These are phyloP conservation scores for Ellobium chinense DNA, from an alignment of 2,888 invertebrate genomes.

Conservation along the genomic window DNA sequence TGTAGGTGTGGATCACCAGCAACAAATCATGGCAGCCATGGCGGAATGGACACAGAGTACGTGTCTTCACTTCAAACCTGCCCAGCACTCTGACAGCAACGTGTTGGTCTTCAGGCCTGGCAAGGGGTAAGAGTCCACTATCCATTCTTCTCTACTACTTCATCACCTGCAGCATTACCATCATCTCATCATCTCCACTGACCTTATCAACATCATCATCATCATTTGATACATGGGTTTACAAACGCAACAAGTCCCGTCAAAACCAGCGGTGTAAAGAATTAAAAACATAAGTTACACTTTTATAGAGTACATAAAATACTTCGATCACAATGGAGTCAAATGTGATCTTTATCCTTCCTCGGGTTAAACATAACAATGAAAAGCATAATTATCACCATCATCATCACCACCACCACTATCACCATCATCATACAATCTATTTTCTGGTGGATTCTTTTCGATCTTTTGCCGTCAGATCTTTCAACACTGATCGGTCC, in stretches of 20 bases:
- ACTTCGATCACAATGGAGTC: too few species aligned
- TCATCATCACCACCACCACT: neutral
- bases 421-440: neutral
- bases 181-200: neutral
- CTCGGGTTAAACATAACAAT: neutral
- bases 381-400: neutral
- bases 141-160: too few species aligned
- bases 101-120: neutral
- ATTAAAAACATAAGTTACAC: too few species aligned
- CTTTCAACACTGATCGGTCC: too few species aligned
- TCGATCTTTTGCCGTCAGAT: too few species aligned
- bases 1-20: too few species aligned
- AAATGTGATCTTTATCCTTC: too few species aligned
- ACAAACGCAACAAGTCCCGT: too few species aligned
- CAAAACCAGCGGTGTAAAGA: too few species aligned
- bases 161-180: neutral
- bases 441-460: too few species aligned
- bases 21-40: conserved; percentile 4
- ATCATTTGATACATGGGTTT: too few species aligned
- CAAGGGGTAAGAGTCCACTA: conserved; percentile 14
- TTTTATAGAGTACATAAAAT: too few species aligned
- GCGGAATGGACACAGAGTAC: neutral
- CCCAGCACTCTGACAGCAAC: neutral
- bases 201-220: neutral
- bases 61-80: neutral